Evolutionary conservation across 2,113 vertebrate genomes (phyloP), one percentile per base, ranked within the genome.

Genomic region (Nyctereutes procyonoides): DNA sequence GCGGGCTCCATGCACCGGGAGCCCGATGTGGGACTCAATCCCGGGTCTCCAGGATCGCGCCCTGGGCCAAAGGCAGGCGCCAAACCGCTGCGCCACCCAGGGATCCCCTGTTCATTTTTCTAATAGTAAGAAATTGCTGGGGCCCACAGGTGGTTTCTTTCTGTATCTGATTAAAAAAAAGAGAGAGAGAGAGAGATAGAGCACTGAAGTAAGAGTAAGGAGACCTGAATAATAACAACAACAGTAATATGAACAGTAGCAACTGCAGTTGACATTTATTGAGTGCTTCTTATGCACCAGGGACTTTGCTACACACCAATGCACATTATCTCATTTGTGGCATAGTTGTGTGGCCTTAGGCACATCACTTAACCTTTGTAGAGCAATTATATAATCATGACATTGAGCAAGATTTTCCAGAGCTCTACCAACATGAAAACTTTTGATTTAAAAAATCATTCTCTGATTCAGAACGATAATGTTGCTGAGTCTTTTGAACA

Each of bases 361-460:
- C 28, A 32, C 55, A 62, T 73, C 74, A 53, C 26, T 9, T 30
- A 55, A 58, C 71, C 56, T 83, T 60, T 43, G 20, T 9, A 67
- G 67, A 62, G n/a, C 28, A 55, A 43, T n/a, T 56, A 0, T 63
- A n/a, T 60, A 71, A n/a, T 58, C n/a, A 55, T 22, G 30, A 83
- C 56, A 58, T 38, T 8, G 35, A 77, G n/a, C 24, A 71, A 2
- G 60, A n/a, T n/a, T 95, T 82, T 65, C 58, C 38, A 76, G 53
- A 71, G 24, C 8, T 71, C 48, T 38, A 2, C 3, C 53, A 85
- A 26, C 48, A n/a, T 17, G 88, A 58, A 94, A 85, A 48, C 56
- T 65, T 93, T 0, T 73, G 24, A 69, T 63, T 93, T 71, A 43
- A 93, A 58, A 96, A 92, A 30, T n/a, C 5, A 71, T 77, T 30